Base-by-base conservation (phyloP, 1,140 invertebrate species). In the Chrysoperla carnea region DNA sequence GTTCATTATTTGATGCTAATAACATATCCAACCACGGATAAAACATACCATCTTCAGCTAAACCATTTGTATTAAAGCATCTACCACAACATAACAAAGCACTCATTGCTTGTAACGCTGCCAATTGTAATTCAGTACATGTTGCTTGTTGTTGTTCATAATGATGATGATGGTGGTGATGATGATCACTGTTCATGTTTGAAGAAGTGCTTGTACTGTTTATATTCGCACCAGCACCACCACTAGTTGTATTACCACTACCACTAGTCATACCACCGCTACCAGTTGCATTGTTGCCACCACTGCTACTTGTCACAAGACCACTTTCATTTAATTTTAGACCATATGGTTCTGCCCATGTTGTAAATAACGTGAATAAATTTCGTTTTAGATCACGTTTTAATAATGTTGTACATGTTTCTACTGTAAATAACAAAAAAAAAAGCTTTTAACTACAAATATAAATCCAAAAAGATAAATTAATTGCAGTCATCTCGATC, bases 1-100 rank as follows among this genome's bases (percentile, higher is more conserved):
- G 89, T 56, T 88, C 81, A 54, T 95, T 84, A 54, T 78, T 76
- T 31, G 88, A 92, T 28, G 81, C 79, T 1, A 99, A 62, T 44
- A 99, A 68, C 48, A 83, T 72, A 60, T 94, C 88, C 33, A 99
- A 64, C 92, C 93, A 98, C 37, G 81, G 73, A 61, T 95, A 98
- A 29, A 96, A 75, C 1, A 82, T 78, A 46, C 93, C 91, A 58
- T 99, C 94, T 52, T 88, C 83, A 0, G 88, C 75, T 1, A 92
- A 63, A 29, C 78, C 80, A 40, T 75, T 70, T 0, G 80, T 71
- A 55, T 94, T 87, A 61, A 97, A 97, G 51, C 89, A 86, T 1
- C 90, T 81, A 0, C 95, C 95, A 63, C 92, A 96, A 56, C 89
- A 95, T 0, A 97, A 69, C 2, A 98, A 66, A 27, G 88, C 82